These are phyloP conservation scores for Drosophila ficusphila DNA, from an alignment of 1,140 invertebrate species.

Conservation along the genomic window DNA sequence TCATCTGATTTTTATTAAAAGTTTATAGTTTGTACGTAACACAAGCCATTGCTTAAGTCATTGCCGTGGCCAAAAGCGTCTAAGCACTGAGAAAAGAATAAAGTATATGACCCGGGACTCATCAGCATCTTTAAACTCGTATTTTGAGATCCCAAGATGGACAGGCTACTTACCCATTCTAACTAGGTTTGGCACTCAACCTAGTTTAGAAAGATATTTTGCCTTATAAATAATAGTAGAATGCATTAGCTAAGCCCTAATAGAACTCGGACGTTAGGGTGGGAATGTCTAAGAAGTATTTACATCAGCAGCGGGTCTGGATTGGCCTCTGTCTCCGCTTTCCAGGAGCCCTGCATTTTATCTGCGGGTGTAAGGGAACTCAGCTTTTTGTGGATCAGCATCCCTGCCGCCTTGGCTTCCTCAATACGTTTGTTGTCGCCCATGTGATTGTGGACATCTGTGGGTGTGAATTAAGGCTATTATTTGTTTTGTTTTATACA, in stretches of 20 bases:
- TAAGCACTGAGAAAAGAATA: slow-evolving; percentile 7
- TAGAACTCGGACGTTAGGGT: not conserved
- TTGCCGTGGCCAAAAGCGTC: slow-evolving; percentile 2
- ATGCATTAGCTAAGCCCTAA: slow-evolving; percentile 14
- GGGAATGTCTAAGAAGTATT: slow-evolving; percentile 29
- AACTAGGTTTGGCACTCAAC: slow-evolving; percentile 25
- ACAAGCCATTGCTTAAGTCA: slow-evolving; percentile 3
- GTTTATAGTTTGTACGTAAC: slow-evolving; percentile 5
- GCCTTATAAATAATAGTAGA: not conserved
- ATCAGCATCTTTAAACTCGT: not conserved
- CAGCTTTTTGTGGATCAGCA: slow-evolving; percentile 76
- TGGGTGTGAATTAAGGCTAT: not conserved
- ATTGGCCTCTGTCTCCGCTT: slow-evolving; percentile 41
- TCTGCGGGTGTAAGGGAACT: slow-evolving; percentile 64
- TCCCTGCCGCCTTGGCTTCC: slow-evolving; percentile 59
- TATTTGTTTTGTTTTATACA: not conserved
- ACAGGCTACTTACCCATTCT: slow-evolving; percentile 22
- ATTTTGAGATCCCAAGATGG: not conserved
- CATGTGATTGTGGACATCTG: slow-evolving; percentile 80
- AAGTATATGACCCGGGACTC: not conserved
- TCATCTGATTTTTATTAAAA: slow-evolving; percentile 35
- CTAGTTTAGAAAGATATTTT: slow-evolving; percentile 21
- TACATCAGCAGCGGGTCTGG: slow-evolving; percentile 31
- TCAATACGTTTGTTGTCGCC: slow-evolving; percentile 73
- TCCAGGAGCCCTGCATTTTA: slow-evolving; percentile 44